Conservation (phyloP, 2,888 invertebrate species). For the Spatulosminthurus flaviceps region DNA sequence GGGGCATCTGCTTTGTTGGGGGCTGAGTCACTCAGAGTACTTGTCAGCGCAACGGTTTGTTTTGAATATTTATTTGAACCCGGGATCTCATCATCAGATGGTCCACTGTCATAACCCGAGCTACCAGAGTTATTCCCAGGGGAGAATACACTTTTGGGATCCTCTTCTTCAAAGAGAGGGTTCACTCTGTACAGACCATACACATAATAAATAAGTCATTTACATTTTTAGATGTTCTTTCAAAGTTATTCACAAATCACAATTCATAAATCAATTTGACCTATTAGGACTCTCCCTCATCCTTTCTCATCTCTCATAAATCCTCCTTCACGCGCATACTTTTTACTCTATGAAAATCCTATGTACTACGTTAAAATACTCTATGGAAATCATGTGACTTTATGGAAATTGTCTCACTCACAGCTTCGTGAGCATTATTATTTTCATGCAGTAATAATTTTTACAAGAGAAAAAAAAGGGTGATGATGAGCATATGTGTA, state of each 20-base stretch:
- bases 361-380: too few relatives aligned
- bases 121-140: slow-evolving; percentile 60
- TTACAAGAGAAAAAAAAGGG: too few relatives aligned
- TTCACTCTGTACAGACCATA: slow-evolving; percentile 58
- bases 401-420: not conserved
- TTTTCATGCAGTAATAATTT: not conserved
- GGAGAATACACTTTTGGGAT: slow-evolving; percentile 53
- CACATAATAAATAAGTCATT: too few relatives aligned
- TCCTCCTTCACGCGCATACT: too few relatives aligned
- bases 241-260: too few relatives aligned
- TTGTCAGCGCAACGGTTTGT: slow-evolving; percentile 15
- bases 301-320: too few relatives aligned
- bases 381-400: too few relatives aligned
- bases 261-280: too few relatives aligned
- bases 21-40: slow-evolving; percentile 11
- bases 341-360: too few relatives aligned
- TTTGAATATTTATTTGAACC: slow-evolving; percentile 20
- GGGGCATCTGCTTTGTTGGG: slow-evolving; percentile 23
- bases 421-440: not conserved
- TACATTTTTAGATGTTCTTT: too few relatives aligned
- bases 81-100: slow-evolving; percentile 59
- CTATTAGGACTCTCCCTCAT: too few relatives aligned
- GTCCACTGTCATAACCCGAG: slow-evolving; percentile 62
- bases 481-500: not conserved
- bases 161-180: slow-evolving; percentile 62